phyloP scores from a whole-genome alignment of 53 echinoderm and acorn worm species.

The Antedon mediterranea region DNA sequence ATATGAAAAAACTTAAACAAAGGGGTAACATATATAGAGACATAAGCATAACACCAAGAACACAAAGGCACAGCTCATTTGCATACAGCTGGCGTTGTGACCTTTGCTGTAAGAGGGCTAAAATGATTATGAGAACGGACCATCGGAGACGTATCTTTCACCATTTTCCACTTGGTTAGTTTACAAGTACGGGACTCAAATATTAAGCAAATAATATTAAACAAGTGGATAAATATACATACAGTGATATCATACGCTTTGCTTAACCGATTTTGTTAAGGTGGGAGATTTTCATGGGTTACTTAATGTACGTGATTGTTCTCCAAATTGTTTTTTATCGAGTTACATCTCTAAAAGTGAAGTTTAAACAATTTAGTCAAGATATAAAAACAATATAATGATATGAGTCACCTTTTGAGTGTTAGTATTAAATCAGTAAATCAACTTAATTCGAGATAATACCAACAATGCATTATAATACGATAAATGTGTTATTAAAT shows the following conservation, averaged over 20 bases:
- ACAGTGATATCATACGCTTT: background rate
- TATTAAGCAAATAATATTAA: background rate
- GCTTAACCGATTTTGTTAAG: background rate
- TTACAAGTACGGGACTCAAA: background rate
- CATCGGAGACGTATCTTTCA: background rate
- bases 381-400: background rate
- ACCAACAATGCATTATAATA: background rate
- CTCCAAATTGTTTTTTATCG: background rate
- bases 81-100: constrained; percentile 41
- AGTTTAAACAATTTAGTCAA: background rate
- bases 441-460: background rate
- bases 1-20: background rate
- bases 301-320: background rate
- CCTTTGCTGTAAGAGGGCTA: background rate
- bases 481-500: background rate
- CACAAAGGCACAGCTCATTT: constrained; percentile 41
- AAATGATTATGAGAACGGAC: background rate
- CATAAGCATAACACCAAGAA: constrained; percentile 19
- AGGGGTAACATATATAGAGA: background rate
- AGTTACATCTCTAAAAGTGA: background rate
- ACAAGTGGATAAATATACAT: background rate
- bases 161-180: background rate
- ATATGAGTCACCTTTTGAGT: background rate
- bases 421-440: background rate
- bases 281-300: background rate